Evolutionary conservation across 2,888 invertebrate genomes (phyloP), one percentile per base, ranked within the genome.

Genomic region (Nomada ferruginata): DNA sequence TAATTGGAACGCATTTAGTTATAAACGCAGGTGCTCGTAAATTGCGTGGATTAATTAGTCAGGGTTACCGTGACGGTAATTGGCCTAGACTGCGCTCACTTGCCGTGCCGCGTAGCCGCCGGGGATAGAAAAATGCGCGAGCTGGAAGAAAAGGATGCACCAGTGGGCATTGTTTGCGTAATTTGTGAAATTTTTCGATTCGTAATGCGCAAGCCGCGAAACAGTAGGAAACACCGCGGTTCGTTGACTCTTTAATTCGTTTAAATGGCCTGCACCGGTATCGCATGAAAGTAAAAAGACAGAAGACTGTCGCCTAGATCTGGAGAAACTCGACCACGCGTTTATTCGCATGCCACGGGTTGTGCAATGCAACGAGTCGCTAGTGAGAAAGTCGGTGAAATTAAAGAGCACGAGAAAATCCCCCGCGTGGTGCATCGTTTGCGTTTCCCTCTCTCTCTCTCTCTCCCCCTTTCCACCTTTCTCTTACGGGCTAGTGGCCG

Each of bases 1-100:
- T 81, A 81, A 81, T 80, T 74, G 73, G 80, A 69, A 60, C 81
- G 59, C 36, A 60, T 73, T 73, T 74, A 81, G 73, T 81, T 81
- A 47, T 68, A 72, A 81, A 81, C 63, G 81, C 69, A 52, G 52
- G 74, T 80, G 73, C 81, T 73, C 53, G 57, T 64, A 73, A 81
- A 81, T 80, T 73, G 55, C 26, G 26, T 59, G 64, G 64, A 68
- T 61, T 80, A 74, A 81, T 74, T 80, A 73, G 59, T 13, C 60
- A 23, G 74, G 74, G 74, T 74, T 71, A 71, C 71, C 71, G 71
- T 47, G 65, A 23, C 26, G 79, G 69, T 81, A 80, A 81, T 81
- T 80, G 74, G 50, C 60, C 52, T 59, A 50, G 65, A 52, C 44
- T 71, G 70, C 64, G 59, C 42, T 23, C 59, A n/a, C 70, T 79